Conservation (phyloP, 2,797 vertebrate species). For the Ceryle rudis region DNA sequence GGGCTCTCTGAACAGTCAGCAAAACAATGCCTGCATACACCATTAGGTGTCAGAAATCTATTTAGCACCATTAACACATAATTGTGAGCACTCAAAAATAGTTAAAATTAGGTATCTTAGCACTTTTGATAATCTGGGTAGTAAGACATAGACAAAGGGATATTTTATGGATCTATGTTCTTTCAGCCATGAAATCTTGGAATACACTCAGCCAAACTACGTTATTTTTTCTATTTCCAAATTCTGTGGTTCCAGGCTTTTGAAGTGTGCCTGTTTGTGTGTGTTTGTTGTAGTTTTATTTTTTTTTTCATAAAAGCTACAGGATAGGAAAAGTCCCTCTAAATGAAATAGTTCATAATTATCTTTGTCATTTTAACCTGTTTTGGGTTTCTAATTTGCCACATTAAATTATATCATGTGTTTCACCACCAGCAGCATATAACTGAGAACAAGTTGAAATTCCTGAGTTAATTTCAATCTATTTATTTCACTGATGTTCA, state of each 20-base stretch:
- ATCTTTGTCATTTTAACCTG: neutral
- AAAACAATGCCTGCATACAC: neutral
- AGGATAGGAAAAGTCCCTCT: neutral
- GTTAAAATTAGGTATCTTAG: neutral
- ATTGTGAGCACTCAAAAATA: neutral
- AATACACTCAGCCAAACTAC: neutral
- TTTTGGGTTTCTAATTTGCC: neutral
- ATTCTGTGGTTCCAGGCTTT: neutral
- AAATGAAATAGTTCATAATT: neutral
- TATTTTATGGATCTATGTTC: neutral
- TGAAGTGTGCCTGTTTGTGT: neutral
- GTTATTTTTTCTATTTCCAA: neutral
- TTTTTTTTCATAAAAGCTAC: neutral
- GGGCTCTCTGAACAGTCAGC: neutral
- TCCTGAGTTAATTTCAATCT: neutral
- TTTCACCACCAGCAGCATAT: neutral
- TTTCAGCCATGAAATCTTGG: neutral
- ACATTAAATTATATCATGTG: neutral
- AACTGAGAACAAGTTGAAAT: neutral
- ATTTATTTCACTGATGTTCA: neutral
- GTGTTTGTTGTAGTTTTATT: neutral
- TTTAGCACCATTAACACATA: neutral
- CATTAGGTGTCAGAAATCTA: neutral
- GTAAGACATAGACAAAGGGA: fast-evolving
- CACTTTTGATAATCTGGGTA: neutral